Base-by-base conservation (phyloP, 1,140 invertebrate species). In the Charaxes varanes region DNA sequence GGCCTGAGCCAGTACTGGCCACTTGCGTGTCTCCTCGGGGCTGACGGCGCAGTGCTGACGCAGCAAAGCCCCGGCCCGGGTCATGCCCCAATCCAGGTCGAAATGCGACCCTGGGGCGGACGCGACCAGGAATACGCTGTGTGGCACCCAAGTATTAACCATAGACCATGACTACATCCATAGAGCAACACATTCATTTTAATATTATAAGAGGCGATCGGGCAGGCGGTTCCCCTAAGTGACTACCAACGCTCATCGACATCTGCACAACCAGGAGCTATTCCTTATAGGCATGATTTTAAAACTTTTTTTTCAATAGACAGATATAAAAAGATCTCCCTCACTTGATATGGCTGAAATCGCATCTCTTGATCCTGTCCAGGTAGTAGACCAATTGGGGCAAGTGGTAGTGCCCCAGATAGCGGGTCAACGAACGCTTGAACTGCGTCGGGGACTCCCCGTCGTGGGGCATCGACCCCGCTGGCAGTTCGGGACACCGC, bases 361-460 rank as follows among this genome's bases (percentile, higher is more conserved):
- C 91, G 33, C 91, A 89, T 28, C 86, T 82, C 53, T 89, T 85
- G n/a, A 98, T 87, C 19, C 89, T 76, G 5, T 90, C 86, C 8
- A 93, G 86, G 91, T 95, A 97, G 0, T 88, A 87, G 7, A 88
- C 83, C 6, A 97, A 64, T 34, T 87, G 80, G 0, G 87, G 78
- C 23, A 90, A 58, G 35, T 90, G 89, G 70, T 98, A 98, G 26
- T 89, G 86, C 13, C 84, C 69, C 2, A 98, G 64, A 77, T 98
- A 99, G 2, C 89, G 84, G n/a, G 96, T 67, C 0, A 99, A 80
- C 69, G 93, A 90, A n/a, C 83, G 84, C 80, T 96, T 96, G 68
- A 98, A 99, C 27, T 88, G 84, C 0, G 96, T 98, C 0, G 85
- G 81, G 17, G 94, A 95, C 50, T 97, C 94, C 2, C 94, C 94